Base-by-base conservation (phyloP, 1,140 invertebrate genomes). In the Drosophila cardini region DNA sequence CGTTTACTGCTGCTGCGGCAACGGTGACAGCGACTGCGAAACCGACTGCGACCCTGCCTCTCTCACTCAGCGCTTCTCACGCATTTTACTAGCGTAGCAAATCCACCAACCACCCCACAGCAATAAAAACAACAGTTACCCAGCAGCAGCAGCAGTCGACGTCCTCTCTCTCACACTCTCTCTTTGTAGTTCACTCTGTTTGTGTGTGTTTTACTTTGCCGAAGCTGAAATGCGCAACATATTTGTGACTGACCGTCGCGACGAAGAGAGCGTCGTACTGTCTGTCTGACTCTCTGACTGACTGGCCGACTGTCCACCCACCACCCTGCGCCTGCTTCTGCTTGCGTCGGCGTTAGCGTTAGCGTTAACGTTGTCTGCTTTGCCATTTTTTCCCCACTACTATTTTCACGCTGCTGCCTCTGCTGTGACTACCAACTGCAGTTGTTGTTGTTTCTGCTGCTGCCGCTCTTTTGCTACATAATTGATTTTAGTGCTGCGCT, bases 401-500 rank as follows among this genome's bases (percentile, higher is more conserved):
- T 82, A 86, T 85, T 86, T 86, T 86, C 71, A 87, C 78, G 83
- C 82, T 84, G 78, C 81, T 83, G 61, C 65, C 61, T 52, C 26
- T 72, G 69, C 57, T 45, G 50, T 57, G 73, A 16, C 13, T 67
- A 61, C 55, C 62, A 56, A 70, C 56, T 76, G 69, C 16, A 69
- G 76, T 48, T 69, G 71, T n/a, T 72, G 71, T 32, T 68, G 76
- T 43, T 76, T 40, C 21, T 80, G 68, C 36, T 81, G 60, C 58
- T 79, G 81, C 69, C 52, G 74, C 78, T 80, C 62, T 78, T 26
- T 46, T 65, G 82, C 82, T 89, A 87, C 83, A 89, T 87, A 87
- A 87, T 87, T 87, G 84, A 87, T 87, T 87, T 87, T 89, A 86
- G 83, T 87, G 80, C 79, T 87, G 84, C 60, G 77, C 78, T 87